phyloP scores from a whole-genome alignment of 1,140 invertebrate species.

The Drosophila biarmipes region DNA sequence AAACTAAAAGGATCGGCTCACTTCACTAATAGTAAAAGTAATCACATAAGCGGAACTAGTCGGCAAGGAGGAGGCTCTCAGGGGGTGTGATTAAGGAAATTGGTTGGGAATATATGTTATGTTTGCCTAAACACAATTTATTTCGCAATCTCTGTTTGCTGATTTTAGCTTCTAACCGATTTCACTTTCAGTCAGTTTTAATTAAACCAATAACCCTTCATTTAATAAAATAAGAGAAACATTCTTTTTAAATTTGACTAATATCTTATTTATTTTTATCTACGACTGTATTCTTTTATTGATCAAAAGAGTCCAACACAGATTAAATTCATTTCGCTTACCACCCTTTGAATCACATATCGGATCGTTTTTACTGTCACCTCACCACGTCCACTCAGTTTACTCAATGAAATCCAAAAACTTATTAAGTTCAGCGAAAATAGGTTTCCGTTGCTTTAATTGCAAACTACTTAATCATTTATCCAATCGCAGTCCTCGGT shows the following conservation, averaged over 20 bases:
- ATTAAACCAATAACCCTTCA: no score
- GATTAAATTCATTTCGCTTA: neutral
- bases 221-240: no score
- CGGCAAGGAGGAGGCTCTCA: neutral
- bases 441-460: constrained; percentile 19
- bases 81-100: constrained; percentile 32
- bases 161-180: no score
- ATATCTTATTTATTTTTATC: no score
- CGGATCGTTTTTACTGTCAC: neutral
- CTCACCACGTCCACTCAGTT: neutral
- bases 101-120: constrained; percentile 5
- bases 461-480: constrained; percentile 62
- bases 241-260: no score
- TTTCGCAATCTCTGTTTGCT: no score
- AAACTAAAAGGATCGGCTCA: constrained; percentile 19
- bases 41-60: constrained; percentile 41
- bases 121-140: no score
- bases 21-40: constrained; percentile 59
- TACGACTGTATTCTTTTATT: no score
- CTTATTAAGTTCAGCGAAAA: constrained; percentile 8
- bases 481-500: constrained; percentile 48
- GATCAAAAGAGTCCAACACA: no score
- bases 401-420: constrained; percentile 11
- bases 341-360: neutral
- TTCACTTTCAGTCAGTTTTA: no score